Base-by-base conservation (phyloP, 2,113 vertebrate species). In the Microcebus griseorufus region DNA sequence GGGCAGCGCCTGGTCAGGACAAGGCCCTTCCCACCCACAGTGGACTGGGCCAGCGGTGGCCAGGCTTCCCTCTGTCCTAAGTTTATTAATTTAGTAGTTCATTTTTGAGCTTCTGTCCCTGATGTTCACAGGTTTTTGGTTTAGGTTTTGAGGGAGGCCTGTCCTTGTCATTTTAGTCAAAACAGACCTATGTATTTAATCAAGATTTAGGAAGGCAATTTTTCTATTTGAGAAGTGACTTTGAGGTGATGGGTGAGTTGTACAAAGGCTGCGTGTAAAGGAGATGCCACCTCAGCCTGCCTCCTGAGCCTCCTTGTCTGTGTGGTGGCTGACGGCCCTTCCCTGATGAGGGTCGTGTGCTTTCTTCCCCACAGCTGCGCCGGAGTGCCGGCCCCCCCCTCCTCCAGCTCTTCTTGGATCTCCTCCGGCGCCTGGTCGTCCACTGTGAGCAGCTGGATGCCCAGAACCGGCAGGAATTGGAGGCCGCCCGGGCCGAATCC, bases 371-470 rank as follows among this genome's bases (percentile, higher is more conserved):
- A 58, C 94, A 99, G 99, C 89, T 99, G 83, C 97, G 98, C 94
- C 99, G 98, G 98, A 97, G 96, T 18, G 51, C 0, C 2, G 99
- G 99, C 42, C 94, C 97, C 7, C 83, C 48, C 0, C 72, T 99
- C 39, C 9, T 99, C 79, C 97, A 90, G 95, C 88, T 98, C 83
- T 98, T 98, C 8, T 88, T 99, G 98, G 98, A 97, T 60, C 96
- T 99, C 45, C 99, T 99, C 3, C 98, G 94, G 80, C 92, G 76
- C 80, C 78, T 99, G 51, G 88, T 99, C 75, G 69, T 79, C 45
- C 99, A 95, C 81, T 98, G 99, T 0, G 97, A 97, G 93, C 97
- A 94, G 16, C 78, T 97, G 64, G 95, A 98, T 5, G 12, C 93
- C 39, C 88, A 93, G 84, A 95, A 88, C 42, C 95, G 89, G 58